Conservation (phyloP, 2,113 vertebrate species). For the Lates calcarifer region DNA sequence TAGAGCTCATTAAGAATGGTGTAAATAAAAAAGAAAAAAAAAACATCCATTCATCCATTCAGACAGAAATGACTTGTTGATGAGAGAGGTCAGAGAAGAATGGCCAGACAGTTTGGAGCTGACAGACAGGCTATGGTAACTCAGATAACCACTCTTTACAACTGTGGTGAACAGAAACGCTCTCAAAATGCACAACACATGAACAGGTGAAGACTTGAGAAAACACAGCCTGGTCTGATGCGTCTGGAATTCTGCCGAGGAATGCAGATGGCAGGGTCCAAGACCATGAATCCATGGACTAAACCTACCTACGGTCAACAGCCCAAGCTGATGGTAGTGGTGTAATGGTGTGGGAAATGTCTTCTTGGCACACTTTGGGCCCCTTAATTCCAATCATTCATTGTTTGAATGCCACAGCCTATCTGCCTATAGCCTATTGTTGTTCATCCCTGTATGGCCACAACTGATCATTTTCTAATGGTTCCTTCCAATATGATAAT, state of each 20-base stretch:
- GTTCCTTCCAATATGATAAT: neutral
- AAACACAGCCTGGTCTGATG: neutral
- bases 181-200: neutral
- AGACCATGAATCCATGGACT: too few relatives aligned
- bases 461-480: neutral
- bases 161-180: too few relatives aligned
- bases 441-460: neutral
- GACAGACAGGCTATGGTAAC: too few relatives aligned
- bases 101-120: too few relatives aligned
- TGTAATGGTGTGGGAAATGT: too few relatives aligned
- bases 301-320: neutral
- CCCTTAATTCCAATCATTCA: neutral
- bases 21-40: neutral
- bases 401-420: neutral
- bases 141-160: too few relatives aligned
- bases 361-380: too few relatives aligned
- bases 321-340: too few relatives aligned
- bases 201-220: neutral
- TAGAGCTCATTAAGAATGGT: neutral
- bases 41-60: neutral
- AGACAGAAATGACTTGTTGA: too few relatives aligned
- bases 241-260: neutral
- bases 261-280: neutral
- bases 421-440: neutral
- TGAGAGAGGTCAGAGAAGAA: neutral